phyloP scores from a whole-genome alignment of 2,888 invertebrate species.

The Drosophila lutescens region DNA sequence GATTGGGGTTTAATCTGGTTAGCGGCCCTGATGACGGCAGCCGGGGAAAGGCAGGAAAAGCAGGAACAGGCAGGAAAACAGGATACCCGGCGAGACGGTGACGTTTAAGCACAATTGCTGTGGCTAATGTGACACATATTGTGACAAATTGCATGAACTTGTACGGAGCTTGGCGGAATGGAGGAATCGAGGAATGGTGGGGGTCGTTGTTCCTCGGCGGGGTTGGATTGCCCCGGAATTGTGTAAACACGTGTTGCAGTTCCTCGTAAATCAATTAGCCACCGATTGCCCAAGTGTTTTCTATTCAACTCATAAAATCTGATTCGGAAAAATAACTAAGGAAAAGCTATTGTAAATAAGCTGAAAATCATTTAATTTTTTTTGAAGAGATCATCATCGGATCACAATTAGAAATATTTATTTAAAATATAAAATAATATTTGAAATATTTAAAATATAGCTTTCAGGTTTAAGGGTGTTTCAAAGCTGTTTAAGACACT shows the following conservation, averaged over 20 bases:
- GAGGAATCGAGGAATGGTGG: conserved; percentile 12
- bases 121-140: conserved; percentile 85
- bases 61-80: conserved; percentile 2
- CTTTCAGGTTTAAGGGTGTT: too few relatives aligned
- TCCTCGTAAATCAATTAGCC: conserved; percentile 46
- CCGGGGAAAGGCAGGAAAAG: conserved; percentile 9
- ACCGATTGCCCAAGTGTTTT: conserved; percentile 15
- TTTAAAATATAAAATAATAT: too few relatives aligned
- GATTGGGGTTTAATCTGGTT: conserved; percentile 77
- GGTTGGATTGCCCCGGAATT: conserved; percentile 29
- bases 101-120: conserved; percentile 82
- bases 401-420: too few relatives aligned
- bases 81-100: conserved; percentile 34
- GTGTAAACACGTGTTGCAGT: conserved; percentile 66
- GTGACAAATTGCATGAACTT: conserved; percentile 84
- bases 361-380: neutral
- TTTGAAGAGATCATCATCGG: neutral
- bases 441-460: too few relatives aligned
- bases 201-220: conserved; percentile 11
- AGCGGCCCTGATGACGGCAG: conserved; percentile 63
- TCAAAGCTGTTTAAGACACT: too few relatives aligned
- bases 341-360: neutral
- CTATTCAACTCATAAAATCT: neutral
- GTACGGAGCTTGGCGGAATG: conserved; percentile 24
- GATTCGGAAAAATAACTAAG: neutral